phyloP scores from a whole-genome alignment of 1,140 invertebrate species.

The Muscidifurax raptorellus region DNA sequence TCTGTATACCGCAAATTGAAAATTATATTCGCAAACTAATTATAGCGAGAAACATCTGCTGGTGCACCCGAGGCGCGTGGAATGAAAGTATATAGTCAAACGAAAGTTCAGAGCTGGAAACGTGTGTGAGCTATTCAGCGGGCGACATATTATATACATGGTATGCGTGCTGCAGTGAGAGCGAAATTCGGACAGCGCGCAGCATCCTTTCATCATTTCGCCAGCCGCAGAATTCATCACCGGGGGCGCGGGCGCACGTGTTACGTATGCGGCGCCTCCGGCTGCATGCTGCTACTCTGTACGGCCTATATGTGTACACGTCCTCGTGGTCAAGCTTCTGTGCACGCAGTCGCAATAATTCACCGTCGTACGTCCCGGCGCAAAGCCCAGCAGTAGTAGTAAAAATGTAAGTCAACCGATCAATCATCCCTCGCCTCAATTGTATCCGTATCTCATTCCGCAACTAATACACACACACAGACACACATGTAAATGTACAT shows the following conservation, averaged over 20 bases:
- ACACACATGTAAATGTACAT: neutral
- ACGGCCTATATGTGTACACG: neutral
- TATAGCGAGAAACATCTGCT: slow-evolving; percentile 23
- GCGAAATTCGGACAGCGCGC: neutral
- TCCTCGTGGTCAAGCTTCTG: slow-evolving; percentile 1
- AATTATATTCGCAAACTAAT: slow-evolving; percentile 27
- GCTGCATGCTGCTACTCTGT: neutral
- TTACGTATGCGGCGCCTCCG: neutral
- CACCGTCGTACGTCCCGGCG: neutral
- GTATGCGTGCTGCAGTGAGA: neutral
- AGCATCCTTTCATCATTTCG: slow-evolving; percentile 2
- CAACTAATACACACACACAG: neutral
- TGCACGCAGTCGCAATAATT: slow-evolving; percentile 14
- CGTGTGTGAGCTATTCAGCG: neutral
- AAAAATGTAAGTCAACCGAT: slow-evolving; percentile 18
- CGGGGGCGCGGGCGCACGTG: neutral
- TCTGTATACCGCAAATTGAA: no score
- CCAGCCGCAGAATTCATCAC: slow-evolving; percentile 6
- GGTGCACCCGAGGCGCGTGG: no score
- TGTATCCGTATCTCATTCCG: slow-evolving; percentile 1
- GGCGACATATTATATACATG: neutral
- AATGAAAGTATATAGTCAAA: no score
- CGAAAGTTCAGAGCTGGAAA: slow-evolving; percentile 34
- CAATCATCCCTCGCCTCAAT: slow-evolving; percentile 35
- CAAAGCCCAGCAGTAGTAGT: neutral